Conservation (phyloP, 2,888 invertebrate species). For the Hydroisotoma schaefferi region DNA sequence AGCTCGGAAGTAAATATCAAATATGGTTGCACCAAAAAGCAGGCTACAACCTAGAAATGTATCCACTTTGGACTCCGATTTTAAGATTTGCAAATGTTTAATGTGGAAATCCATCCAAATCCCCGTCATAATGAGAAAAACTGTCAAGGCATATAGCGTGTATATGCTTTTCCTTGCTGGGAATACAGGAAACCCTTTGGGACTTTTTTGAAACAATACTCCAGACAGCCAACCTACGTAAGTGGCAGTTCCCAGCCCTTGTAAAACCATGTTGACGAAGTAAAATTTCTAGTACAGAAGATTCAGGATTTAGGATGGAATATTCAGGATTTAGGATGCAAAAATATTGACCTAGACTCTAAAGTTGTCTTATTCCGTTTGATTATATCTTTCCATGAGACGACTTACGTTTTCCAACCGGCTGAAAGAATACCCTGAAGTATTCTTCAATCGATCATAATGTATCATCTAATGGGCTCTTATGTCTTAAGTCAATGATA, state of each 20-base stretch:
- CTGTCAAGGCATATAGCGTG: constrained; percentile 2
- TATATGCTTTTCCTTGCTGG: constrained; percentile 10
- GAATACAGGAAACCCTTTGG: constrained; percentile 23
- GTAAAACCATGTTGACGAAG: constrained; percentile 27
- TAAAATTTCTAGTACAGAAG: too few species aligned
- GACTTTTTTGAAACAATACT: constrained; percentile 20
- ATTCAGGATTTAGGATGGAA: too few species aligned
- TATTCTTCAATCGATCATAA: too few species aligned
- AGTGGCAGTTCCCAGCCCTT: constrained; percentile 21
- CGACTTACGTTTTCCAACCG: too few species aligned
- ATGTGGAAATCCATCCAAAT: constrained; percentile 31
- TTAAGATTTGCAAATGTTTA: constrained; percentile 10
- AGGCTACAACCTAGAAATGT: constrained; percentile 29
- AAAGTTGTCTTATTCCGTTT: too few species aligned
- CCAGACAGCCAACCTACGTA: constrained; percentile 34
- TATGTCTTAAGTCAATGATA: too few species aligned
- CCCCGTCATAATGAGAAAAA: constrained; percentile 6
- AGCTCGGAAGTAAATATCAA: constrained; percentile 27
- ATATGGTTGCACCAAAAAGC: constrained; percentile 23
- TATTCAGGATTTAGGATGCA: too few species aligned
- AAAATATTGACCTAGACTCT: too few species aligned
- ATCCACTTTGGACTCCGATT: constrained; percentile 15
- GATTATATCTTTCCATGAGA: too few species aligned
- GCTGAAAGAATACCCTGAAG: too few species aligned
- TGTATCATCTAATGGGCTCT: too few species aligned